A percentile compares a stretch with the other conserved stretches of the same genome.
Conservation (phyloP, 2,888 invertebrate species). For the Glomeris marginata region DNA sequence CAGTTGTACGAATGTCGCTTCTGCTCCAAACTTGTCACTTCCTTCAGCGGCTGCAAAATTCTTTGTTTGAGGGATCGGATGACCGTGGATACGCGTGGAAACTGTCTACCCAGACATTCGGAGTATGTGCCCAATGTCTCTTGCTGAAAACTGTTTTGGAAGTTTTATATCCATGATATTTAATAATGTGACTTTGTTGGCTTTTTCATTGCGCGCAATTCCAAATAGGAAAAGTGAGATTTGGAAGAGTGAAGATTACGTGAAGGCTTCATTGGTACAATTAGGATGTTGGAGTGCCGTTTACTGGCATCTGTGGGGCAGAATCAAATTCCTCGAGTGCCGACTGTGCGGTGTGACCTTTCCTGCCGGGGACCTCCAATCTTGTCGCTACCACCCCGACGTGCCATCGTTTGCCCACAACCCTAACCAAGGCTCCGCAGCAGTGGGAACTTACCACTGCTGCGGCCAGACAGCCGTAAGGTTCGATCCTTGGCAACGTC, state of each 20-base stretch:
- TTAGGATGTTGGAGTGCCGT: not conserved
- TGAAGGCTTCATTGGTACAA: not conserved
- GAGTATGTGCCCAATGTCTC: too few relatives aligned
- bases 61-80: too few relatives aligned
- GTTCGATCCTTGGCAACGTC: conserved; percentile 7
- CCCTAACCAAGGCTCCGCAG: not conserved
- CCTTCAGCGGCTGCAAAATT: too few relatives aligned
- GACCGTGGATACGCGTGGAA: too few relatives aligned
- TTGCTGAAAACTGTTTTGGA: too few relatives aligned
- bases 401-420: conserved; percentile 1
- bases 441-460: conserved; percentile 5
- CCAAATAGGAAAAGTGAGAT: not conserved
- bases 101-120: too few relatives aligned
- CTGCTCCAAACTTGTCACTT: too few relatives aligned
- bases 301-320: conserved; percentile 8
- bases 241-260: conserved; percentile 4
- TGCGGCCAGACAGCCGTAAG: conserved; percentile 1
- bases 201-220: too few relatives aligned
- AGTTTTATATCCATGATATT: too few relatives aligned
- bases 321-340: conserved; percentile 2
- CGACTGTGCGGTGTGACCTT: conserved; percentile 1
- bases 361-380: not conserved
- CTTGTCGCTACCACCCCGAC: conserved; percentile 7
- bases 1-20: too few relatives aligned
- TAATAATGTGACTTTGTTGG: too few relatives aligned